A percentile compares a stretch with the other conserved stretches of the same genome.
Evolutionary conservation across 2,888 invertebrate species (phyloP).

Genomic region (Ornithoptera priamus): DNA sequence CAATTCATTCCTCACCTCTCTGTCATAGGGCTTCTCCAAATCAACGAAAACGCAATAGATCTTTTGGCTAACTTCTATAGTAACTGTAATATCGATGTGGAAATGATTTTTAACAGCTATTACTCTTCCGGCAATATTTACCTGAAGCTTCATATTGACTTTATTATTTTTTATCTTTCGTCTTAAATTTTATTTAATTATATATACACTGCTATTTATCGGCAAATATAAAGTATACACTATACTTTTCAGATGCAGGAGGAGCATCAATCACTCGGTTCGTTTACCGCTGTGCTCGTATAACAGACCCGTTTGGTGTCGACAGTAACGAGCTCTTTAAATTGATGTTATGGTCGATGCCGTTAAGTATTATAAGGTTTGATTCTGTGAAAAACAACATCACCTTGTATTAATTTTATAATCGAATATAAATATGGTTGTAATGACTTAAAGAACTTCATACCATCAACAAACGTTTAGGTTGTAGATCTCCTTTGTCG

Average conservation of each 20-base stretch:
- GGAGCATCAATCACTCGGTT: constrained; percentile 2
- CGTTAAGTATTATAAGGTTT: background rate
- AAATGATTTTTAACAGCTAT: background rate
- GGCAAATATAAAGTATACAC: background rate
- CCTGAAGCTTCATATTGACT: background rate
- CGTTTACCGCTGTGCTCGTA: background rate
- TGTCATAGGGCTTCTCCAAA: no score
- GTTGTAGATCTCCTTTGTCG: no score
- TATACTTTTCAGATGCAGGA: background rate
- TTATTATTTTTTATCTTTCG: background rate
- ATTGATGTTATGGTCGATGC: background rate
- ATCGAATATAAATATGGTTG: background rate
- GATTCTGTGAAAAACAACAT: background rate
- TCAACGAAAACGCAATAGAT: no score
- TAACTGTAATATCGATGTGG: background rate
- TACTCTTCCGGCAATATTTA: background rate
- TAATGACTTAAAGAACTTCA: background rate
- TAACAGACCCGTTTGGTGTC: background rate
- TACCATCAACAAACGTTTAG: background rate
- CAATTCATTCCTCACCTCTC: no score
- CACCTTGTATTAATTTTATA: background rate
- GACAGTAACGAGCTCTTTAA: background rate
- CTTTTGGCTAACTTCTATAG: background rate
- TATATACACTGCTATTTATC: background rate
- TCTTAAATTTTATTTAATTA: background rate